Conservation (phyloP, 53 echinoderm and acorn worm species). For the Patiria pectinifera region DNA sequence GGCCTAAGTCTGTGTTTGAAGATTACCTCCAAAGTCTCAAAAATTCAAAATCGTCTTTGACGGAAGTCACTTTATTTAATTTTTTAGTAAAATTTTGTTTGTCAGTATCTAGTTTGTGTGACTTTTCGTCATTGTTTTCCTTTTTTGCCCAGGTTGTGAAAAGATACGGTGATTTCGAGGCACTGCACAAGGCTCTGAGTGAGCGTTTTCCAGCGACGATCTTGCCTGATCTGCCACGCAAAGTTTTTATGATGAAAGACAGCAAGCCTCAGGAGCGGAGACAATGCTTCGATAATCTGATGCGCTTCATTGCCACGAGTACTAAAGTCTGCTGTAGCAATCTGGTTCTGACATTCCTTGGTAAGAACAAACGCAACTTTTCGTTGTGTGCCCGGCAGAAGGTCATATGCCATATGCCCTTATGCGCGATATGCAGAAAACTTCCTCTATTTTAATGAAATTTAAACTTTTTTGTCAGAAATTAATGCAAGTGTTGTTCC, state of each 20-base stretch:
- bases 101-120: background rate
- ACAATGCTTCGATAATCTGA: conserved; percentile 74
- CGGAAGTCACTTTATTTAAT: too few species aligned
- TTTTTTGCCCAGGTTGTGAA: conserved; percentile 75
- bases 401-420: too few species aligned
- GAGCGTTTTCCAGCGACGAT: conserved; percentile 94
- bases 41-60: too few species aligned
- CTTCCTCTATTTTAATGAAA: too few species aligned
- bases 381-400: too few species aligned
- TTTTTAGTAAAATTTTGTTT: too few species aligned
- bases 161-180: conserved; percentile 86
- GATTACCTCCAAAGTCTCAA: too few species aligned
- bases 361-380: conserved; percentile 34
- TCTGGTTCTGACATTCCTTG: conserved; percentile 79
- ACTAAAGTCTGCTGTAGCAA: conserved; percentile 74
- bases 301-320: conserved; percentile 76
- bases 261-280: conserved; percentile 79
- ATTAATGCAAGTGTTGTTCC: too few species aligned
- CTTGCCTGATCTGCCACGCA: conserved; percentile 88
- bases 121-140: background rate
- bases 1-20: too few species aligned
- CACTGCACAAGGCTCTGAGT: conserved; percentile 84
- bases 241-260: conserved; percentile 81
- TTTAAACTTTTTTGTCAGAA: too few species aligned
- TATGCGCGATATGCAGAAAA: too few species aligned